A percentile compares a stretch with the other conserved stretches of the same genome.
Evolutionary conservation across 2,113 vertebrate species (phyloP).

Genomic region (Symphodus melops): DNA sequence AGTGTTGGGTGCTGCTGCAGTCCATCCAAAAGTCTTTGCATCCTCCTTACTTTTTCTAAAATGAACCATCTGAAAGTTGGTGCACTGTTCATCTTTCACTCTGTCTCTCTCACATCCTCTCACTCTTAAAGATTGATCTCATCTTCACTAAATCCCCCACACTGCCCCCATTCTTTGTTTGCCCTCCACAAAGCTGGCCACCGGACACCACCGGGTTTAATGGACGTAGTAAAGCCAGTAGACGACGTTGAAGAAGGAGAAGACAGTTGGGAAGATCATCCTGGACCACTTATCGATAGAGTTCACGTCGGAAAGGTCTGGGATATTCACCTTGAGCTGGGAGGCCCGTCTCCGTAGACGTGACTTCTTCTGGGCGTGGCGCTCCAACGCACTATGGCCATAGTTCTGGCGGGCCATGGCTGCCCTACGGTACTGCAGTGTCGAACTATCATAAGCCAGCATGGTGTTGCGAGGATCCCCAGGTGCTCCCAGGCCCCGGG

Average conservation of each 20-base stretch:
- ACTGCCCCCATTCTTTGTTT: constrained; percentile 63
- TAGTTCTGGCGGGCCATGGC: constrained; percentile 96
- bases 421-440: constrained; percentile 95
- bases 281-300: constrained; percentile 99
- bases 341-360: constrained; percentile 96
- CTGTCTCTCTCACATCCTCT: constrained; percentile 64
- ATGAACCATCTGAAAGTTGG: constrained; percentile 77
- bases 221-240: constrained; percentile 99
- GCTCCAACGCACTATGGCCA: constrained; percentile 95
- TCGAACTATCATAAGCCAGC: constrained; percentile 95
- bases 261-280: constrained; percentile 99
- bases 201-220: constrained; percentile 83
- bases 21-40: constrained; percentile 76
- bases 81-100: constrained; percentile 74
- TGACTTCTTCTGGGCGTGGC: constrained; percentile 98
- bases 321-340: constrained; percentile 98
- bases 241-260: constrained; percentile 99
- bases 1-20: constrained; percentile 77
- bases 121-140: constrained; percentile 37
- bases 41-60: constrained; percentile 63
- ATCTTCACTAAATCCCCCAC: constrained; percentile 63
- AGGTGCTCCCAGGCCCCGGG: constrained; percentile 88
- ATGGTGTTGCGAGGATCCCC: constrained; percentile 95
- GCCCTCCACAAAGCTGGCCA: constrained; percentile 49
- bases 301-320: constrained; percentile 99